Percentiles rank a stretch among this genome's conserved stretches.
These are phyloP conservation scores for Stratiomys singularior DNA, from an alignment of 2,888 invertebrate genomes.

Conservation along the genomic window DNA sequence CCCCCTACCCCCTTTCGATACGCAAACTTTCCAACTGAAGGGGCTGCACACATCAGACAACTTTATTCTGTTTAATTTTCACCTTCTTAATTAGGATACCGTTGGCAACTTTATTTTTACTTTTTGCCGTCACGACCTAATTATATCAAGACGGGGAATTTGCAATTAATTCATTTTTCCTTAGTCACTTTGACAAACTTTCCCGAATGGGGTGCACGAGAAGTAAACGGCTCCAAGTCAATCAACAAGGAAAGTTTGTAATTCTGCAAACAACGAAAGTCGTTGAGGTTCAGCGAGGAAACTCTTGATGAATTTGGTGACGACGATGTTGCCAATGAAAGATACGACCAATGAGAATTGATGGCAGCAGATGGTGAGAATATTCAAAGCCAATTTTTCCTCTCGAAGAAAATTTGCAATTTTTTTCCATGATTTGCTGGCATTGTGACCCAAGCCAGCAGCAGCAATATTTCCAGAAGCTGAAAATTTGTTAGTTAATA, in stretches of 20 bases:
- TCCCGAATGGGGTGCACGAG: background rate
- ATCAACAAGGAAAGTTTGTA: background rate
- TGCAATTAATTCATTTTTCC: conserved; percentile 5
- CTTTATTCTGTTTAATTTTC: too few relatives aligned
- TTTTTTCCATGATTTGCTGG: background rate
- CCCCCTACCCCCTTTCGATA: too few relatives aligned
- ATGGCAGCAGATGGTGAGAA: conserved; percentile 25
- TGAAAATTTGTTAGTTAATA: too few relatives aligned
- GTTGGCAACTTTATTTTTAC: background rate
- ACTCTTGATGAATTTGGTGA: background rate
- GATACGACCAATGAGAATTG: conserved; percentile 12
- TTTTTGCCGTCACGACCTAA: conserved; percentile 6
- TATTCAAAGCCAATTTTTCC: conserved; percentile 23
- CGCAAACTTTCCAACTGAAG: too few relatives aligned
- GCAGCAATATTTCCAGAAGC: too few relatives aligned
- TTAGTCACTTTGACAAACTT: background rate
- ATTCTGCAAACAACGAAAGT: background rate
- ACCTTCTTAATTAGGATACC: background rate
- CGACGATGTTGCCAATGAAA: background rate
- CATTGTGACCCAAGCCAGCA: too few relatives aligned
- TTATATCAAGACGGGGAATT: background rate
- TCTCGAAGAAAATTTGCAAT: conserved; percentile 15
- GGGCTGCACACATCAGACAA: too few relatives aligned
- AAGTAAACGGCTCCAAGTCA: background rate
- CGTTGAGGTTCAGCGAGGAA: background rate